Conservation (phyloP, 2,797 vertebrate species). For the Rhinoraja longicauda region DNA sequence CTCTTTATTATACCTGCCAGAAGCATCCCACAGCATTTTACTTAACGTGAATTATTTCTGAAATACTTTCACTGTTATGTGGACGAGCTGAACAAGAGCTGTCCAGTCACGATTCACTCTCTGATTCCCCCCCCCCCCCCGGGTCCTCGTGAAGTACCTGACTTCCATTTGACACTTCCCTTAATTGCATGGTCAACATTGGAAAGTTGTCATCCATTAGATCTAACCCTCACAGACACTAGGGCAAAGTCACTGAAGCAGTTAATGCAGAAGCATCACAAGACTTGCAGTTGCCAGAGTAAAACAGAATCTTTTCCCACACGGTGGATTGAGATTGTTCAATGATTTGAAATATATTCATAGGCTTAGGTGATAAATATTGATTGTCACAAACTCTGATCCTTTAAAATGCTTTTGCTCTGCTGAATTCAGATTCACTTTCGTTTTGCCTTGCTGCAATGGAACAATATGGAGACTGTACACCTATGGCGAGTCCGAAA, state of each 20-base stretch:
- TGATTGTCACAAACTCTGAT: conserved; percentile 32
- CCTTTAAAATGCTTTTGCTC: neutral
- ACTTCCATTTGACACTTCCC: neutral
- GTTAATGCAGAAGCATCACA: neutral
- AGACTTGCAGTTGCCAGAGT: neutral
- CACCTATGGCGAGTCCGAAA: too few relatives aligned
- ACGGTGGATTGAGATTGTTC: conserved; percentile 18
- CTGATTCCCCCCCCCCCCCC: neutral
- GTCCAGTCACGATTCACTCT: neutral
- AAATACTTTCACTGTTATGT: neutral
- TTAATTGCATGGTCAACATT: conserved; percentile 2
- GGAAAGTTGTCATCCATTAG: conserved; percentile 19
- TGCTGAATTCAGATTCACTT: neutral
- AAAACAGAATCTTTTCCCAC: conserved; percentile 22
- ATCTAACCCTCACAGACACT: neutral
- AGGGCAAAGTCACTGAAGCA: neutral
- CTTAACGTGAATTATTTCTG: neutral
- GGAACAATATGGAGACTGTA: neutral
- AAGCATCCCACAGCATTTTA: neutral
- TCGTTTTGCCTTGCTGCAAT: neutral
- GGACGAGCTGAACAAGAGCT: neutral
- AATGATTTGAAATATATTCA: conserved; percentile 34
- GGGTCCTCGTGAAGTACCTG: neutral
- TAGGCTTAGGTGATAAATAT: conserved; percentile 31
- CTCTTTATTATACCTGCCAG: neutral